Evolutionary conservation across 2,113 vertebrate species (phyloP), one percentile per base, ranked within the genome.

Genomic region (Acanthochromis polyacanthus): DNA sequence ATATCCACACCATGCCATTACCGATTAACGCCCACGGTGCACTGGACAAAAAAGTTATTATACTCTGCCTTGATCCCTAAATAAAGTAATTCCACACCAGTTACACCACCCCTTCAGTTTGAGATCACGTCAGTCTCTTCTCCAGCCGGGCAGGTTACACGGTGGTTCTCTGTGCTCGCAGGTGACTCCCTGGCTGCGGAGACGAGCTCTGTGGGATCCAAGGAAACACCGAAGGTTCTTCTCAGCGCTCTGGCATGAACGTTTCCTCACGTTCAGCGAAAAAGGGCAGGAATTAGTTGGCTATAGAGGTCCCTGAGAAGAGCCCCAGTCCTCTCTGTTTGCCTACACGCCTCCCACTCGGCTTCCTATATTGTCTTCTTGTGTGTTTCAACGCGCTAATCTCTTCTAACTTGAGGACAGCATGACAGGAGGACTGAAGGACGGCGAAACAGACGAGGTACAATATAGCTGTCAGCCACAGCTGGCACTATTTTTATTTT

Each of bases 391-490:
- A 67, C 85, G 90, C 82, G 80, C 74, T 67, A 80, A 84, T 90
- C 91, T 75, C 90, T 84, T 74, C 88, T 73, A 85, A 90, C 78
- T 60, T 86, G 88, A 69, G 76, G 90, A 65, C 96, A 96, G 93
- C 94, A 99, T 99, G 98, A 97, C 98, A 85, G 96, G 96, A 85
- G 97, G 96, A 85, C 89, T 83, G 92, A 97, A 95, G 93, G 96
- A 96, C 96, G 93, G 94, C 66, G 96, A 97, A 48, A 93, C 95
- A 16, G 96, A 94, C 14, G 94, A 95, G 94, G 95, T 94, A 90
- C 65, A 82, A 70, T 84, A 77, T 53, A 5, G 5, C 51, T 61
- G 4, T 30, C 75, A 20, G 22, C 32, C 43, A 15, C 23, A 11
- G 10, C 16, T 60, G 57, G 3, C 22, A 0, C 20, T 8, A 0